Conservation (phyloP, 2,888 invertebrate species). For the Brachynemurus nebulosus region DNA sequence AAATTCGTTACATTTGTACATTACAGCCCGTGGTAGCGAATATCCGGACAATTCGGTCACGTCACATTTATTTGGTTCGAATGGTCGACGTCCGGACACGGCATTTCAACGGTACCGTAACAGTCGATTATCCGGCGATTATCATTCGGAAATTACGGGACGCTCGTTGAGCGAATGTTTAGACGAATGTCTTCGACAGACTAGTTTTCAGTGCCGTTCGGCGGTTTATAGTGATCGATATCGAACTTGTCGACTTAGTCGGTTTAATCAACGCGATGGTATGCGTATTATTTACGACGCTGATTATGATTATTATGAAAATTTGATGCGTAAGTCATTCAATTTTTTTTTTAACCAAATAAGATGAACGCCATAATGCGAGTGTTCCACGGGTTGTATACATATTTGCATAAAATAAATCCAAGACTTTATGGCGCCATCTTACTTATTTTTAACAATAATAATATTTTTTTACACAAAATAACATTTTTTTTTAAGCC, state of each 20-base stretch:
- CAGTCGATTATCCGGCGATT: conserved; percentile 74
- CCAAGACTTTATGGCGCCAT: no score
- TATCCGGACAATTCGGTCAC: conserved; percentile 78
- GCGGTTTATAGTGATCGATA: conserved; percentile 80
- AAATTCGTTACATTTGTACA: conserved; percentile 33
- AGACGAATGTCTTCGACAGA: conserved; percentile 78
- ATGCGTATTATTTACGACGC: conserved; percentile 81
- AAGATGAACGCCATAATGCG: no score
- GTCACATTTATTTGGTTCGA: conserved; percentile 70
- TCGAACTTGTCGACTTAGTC: conserved; percentile 68
- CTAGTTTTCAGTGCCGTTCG: conserved; percentile 80
- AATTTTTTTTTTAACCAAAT: no score
- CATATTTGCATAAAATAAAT: no score
- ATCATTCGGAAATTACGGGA: conserved; percentile 80
- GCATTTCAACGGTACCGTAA: conserved; percentile 80
- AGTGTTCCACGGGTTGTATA: no score
- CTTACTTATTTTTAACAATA: no score
- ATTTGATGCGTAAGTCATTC: conserved; percentile 69
- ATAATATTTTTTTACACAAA: no score
- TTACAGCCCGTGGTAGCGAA: conserved; percentile 74
- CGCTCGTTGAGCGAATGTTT: conserved; percentile 78
- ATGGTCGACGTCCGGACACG: conserved; percentile 63
- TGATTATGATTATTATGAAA: conserved; percentile 87
- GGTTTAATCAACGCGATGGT: conserved; percentile 77
- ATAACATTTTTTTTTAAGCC: no score